These are phyloP conservation scores for Melanotaenia nigrans DNA, from an alignment of 2,797 vertebrate species.

Conservation along the genomic window DNA sequence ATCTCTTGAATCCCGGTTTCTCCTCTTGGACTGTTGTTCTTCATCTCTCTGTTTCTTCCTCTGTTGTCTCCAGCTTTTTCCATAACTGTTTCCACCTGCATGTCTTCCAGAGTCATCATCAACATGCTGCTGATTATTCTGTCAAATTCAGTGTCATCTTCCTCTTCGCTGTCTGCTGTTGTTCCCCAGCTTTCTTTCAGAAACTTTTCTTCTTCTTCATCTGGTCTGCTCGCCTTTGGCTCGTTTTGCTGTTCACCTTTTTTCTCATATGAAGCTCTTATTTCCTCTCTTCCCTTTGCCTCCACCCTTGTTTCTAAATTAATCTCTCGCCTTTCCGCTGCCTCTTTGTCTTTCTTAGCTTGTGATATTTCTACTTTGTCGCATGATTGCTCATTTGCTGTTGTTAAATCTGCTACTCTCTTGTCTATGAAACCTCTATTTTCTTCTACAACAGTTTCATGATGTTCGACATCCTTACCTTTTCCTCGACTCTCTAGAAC, in stretches of 20 bases:
- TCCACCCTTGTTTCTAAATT: not conserved
- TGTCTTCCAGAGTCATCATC: slow-evolving; percentile 68
- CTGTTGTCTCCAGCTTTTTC: not conserved
- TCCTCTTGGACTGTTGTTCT: not conserved
- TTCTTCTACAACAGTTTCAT: not conserved
- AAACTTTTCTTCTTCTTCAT: slow-evolving; percentile 12
- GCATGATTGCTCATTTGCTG: not conserved
- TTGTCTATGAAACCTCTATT: not conserved
- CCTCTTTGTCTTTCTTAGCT: slow-evolving; percentile 8
- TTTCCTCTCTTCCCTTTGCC: slow-evolving; percentile 12
- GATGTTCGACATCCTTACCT: not conserved
- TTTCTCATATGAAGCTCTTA: not conserved
- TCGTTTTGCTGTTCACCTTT: slow-evolving; percentile 16
- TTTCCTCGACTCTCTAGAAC: not conserved
- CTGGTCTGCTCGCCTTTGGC: slow-evolving; percentile 16
- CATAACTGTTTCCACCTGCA: slow-evolving; percentile 33
- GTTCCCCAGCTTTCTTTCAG: slow-evolving; percentile 19
- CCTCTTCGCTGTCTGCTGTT: slow-evolving; percentile 48
- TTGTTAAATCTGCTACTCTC: not conserved
- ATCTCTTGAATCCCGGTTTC: slow-evolving; percentile 2
- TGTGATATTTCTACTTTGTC: slow-evolving; percentile 12
- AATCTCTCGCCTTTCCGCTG: not conserved
- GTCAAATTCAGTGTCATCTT: slow-evolving; percentile 65
- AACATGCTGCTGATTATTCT: slow-evolving; percentile 74
- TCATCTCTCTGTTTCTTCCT: not conserved